Conservation (phyloP, 1,140 invertebrate species). For the Delia radicum region DNA sequence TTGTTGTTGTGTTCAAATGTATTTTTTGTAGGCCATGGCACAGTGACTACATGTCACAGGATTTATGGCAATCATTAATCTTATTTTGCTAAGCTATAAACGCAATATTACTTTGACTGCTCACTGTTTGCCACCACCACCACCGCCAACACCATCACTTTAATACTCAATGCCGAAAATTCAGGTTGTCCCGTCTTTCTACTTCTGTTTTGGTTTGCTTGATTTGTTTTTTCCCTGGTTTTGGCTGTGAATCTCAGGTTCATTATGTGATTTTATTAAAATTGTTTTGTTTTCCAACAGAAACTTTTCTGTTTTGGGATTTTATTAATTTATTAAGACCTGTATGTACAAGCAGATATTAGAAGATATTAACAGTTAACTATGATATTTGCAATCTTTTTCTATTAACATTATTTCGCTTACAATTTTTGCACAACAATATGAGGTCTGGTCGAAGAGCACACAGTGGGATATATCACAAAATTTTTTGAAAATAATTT, state of each 20-base stretch:
- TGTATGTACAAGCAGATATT: background rate
- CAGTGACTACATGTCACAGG: slow-evolving; percentile 40
- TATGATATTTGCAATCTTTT: slow-evolving; percentile 3
- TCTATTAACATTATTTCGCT: slow-evolving; percentile 19
- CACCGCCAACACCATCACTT: background rate
- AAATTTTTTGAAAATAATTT: slow-evolving; percentile 9
- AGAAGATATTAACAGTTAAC: background rate
- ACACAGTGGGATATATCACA: no score
- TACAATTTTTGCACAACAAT: slow-evolving; percentile 5
- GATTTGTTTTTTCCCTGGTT: background rate
- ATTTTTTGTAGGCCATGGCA: slow-evolving; percentile 16
- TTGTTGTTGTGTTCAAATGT: background rate
- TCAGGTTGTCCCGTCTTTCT: background rate
- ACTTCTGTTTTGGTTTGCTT: background rate
- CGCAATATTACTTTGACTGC: slow-evolving; percentile 20
- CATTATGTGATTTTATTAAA: slow-evolving; percentile 23
- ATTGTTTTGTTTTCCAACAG: background rate
- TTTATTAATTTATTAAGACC: slow-evolving; percentile 23
- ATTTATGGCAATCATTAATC: slow-evolving; percentile 57
- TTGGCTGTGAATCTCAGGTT: background rate
- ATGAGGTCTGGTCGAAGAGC: no score
- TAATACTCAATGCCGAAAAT: background rate
- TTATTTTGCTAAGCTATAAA: slow-evolving; percentile 37
- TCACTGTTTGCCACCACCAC: slow-evolving; percentile 22
- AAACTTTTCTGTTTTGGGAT: background rate